These are phyloP conservation scores for Neomonachus schauinslandi DNA, from an alignment of 2,113 vertebrate genomes.

Conservation along the genomic window DNA sequence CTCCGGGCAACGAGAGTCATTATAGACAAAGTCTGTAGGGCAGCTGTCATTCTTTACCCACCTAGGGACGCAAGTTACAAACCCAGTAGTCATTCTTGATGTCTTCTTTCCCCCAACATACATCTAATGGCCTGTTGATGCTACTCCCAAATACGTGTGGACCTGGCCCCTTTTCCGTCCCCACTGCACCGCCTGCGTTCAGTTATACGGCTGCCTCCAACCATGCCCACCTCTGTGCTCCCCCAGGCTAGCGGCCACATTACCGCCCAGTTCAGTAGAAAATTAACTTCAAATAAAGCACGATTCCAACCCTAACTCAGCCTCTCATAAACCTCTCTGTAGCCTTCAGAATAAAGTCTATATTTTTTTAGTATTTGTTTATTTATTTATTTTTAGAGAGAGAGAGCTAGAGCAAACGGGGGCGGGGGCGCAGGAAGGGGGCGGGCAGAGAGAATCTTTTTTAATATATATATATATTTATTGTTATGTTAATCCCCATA, in stretches of 20 bases:
- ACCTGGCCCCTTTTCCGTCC: neutral
- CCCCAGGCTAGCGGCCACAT: neutral
- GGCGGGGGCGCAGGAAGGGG: too few species aligned
- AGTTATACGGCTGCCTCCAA: neutral
- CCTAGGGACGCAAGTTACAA: neutral
- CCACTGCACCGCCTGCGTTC: neutral
- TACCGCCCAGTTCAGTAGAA: neutral
- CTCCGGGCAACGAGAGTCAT: neutral
- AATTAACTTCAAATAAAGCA: neutral
- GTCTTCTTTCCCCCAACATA: neutral
- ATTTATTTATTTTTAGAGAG: neutral
- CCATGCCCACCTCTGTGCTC: rapidly evolving
- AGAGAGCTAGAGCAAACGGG: neutral
- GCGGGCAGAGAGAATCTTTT: neutral
- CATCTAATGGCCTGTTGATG: neutral
- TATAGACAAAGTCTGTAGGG: neutral
- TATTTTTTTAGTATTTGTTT: too few species aligned
- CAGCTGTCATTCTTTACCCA: neutral
- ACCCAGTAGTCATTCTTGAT: neutral
- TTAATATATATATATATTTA: too few species aligned
- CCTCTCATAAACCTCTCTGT: neutral
- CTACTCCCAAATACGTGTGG: neutral
- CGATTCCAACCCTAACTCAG: neutral
- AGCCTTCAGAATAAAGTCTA: neutral
- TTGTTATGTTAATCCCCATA: too few species aligned